Conservation (phyloP, 2,797 vertebrate genomes). For the Diplodus sargus region DNA sequence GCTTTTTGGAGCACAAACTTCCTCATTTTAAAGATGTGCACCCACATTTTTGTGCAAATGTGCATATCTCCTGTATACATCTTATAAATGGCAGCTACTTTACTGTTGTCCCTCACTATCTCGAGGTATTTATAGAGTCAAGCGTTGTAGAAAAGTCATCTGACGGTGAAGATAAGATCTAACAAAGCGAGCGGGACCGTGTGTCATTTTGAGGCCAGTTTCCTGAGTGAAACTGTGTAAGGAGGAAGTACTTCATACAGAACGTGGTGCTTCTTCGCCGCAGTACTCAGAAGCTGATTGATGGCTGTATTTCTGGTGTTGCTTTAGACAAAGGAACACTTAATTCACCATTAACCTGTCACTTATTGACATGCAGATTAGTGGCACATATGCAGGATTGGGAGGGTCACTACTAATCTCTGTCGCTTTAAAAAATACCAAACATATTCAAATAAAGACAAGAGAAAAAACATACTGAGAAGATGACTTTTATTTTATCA, state of each 20-base stretch:
- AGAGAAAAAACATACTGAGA: no score
- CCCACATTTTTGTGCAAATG: no score
- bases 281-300: not conserved
- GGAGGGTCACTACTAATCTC: no score
- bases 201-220: not conserved
- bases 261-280: not conserved
- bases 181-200: not conserved
- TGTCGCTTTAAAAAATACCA: no score
- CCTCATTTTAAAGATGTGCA: not conserved
- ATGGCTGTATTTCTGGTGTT: not conserved
- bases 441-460: no score
- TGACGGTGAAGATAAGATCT: not conserved
- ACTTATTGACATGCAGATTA: no score
- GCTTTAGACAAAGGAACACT: no score
- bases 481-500: no score
- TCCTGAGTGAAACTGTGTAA: slow-evolving; percentile 18
- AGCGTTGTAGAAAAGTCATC: not conserved
- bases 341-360: no score
- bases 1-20: slow-evolving; percentile 5
- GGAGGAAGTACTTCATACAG: not conserved
- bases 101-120: no score
- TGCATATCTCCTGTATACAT: not conserved
- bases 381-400: no score
- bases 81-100: not conserved
- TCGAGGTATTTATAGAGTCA: not conserved